phyloP scores from a whole-genome alignment of 2,797 vertebrate species.

The Chaenodraco wilsoni region DNA sequence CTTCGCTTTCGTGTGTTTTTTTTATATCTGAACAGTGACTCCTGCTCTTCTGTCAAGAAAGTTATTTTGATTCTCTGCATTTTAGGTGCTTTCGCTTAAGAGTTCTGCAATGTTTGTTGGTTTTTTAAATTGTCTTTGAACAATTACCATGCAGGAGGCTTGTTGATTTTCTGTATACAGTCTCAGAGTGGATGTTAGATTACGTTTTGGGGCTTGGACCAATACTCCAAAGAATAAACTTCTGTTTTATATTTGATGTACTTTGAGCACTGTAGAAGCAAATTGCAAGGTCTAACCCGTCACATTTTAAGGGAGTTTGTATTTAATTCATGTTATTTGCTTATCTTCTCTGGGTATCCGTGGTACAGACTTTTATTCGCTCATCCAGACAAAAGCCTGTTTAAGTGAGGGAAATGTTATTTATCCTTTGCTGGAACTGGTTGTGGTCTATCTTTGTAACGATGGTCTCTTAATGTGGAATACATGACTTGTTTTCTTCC shows the following conservation, averaged over 20 bases:
- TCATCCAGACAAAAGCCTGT: constrained; percentile 42
- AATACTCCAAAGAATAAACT: constrained; percentile 69
- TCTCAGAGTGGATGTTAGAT: constrained; percentile 70
- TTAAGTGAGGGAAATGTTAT: constrained; percentile 20
- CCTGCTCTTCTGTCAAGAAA: constrained; percentile 49
- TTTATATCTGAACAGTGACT: constrained; percentile 41
- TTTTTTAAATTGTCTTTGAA: constrained; percentile 53
- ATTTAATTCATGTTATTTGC: constrained; percentile 51
- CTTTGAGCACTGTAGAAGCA: constrained; percentile 52
- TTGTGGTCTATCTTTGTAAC: constrained; percentile 27
- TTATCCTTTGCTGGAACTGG: constrained; percentile 21
- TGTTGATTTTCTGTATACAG: constrained; percentile 66
- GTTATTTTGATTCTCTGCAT: constrained; percentile 75
- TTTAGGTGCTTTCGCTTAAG: constrained; percentile 73
- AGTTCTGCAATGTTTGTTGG: constrained; percentile 55
- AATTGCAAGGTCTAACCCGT: constrained; percentile 54
- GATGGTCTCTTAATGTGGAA: constrained; percentile 37
- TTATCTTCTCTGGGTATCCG: constrained; percentile 33
- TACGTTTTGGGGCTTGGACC: constrained; percentile 69
- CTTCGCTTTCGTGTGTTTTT: constrained; percentile 27
- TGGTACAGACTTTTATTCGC: constrained; percentile 30
- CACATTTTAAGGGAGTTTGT: constrained; percentile 54
- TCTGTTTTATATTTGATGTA: constrained; percentile 63
- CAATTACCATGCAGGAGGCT: constrained; percentile 54
- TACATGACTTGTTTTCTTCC: constrained; percentile 25